Evolutionary conservation across 2,888 invertebrate species (phyloP).

Genomic region (Hirtodrosophila alboralis): DNA sequence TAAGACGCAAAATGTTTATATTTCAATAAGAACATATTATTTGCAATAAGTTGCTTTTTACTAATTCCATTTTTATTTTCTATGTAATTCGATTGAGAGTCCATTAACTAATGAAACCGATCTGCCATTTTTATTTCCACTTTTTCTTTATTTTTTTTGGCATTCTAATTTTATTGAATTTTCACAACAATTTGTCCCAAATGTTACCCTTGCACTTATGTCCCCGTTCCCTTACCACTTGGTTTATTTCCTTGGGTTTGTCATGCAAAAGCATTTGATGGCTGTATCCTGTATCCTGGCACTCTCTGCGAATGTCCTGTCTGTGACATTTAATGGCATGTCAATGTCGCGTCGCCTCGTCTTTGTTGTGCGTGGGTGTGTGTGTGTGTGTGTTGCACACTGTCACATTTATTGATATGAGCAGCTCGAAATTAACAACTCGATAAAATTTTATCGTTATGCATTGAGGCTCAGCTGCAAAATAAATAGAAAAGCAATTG

Average conservation of each 20-base stretch:
- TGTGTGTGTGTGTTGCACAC: conserved; percentile 8
- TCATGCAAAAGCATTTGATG: conserved; percentile 54
- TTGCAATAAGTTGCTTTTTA: conserved; percentile 8
- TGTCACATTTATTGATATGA: conserved; percentile 68
- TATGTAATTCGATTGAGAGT: conserved; percentile 32
- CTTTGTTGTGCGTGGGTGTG: too few relatives aligned
- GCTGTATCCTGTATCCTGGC: conserved; percentile 35
- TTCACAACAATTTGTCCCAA: conserved; percentile 66
- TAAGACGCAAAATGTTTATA: conserved; percentile 5
- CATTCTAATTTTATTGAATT: conserved; percentile 77
- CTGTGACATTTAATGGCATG: conserved; percentile 70
- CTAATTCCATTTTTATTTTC: conserved; percentile 44
- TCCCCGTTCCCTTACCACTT: conserved; percentile 10
- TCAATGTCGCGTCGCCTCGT: conserved; percentile 49
- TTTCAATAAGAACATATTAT: conserved; percentile 35
- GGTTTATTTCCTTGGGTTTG: conserved; percentile 11
- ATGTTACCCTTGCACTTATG: conserved; percentile 47
- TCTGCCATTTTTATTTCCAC: conserved; percentile 29
- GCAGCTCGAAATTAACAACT: conserved; percentile 65
- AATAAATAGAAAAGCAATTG: conserved; percentile 68
- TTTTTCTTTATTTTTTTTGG: conserved; percentile 36
- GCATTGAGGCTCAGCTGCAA: conserved; percentile 62
- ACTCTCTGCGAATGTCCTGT: conserved; percentile 24
- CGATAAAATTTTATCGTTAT: conserved; percentile 77
- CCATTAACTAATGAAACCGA: conserved; percentile 70